Percentiles rank a stretch among this genome's conserved stretches.
Conservation (phyloP, 2,113 vertebrate genomes). For the Sapajus apella region DNA sequence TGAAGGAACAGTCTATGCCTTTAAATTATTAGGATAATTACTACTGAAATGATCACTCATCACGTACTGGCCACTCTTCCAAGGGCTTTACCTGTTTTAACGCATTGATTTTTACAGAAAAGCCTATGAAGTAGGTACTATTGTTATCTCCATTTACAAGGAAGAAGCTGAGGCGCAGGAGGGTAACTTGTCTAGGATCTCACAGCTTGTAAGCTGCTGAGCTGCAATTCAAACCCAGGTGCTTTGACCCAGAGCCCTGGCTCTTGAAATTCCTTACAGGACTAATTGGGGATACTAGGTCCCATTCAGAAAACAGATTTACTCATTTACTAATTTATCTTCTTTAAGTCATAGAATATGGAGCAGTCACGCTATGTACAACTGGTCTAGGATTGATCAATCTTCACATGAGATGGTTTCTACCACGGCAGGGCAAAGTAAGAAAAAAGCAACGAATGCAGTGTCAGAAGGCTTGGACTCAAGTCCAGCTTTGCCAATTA, state of each 20-base stretch:
- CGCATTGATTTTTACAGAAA: background rate
- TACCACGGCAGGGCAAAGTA: accelerated
- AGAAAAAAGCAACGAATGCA: background rate
- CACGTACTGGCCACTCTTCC: background rate
- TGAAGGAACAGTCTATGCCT: background rate
- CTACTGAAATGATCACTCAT: background rate
- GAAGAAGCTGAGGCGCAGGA: background rate
- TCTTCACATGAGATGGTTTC: background rate
- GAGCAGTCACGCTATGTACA: background rate
- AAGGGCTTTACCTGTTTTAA: background rate
- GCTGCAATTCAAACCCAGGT: background rate
- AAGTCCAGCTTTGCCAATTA: background rate
- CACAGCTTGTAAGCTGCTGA: background rate
- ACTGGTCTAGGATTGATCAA: background rate
- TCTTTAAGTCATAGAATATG: background rate
- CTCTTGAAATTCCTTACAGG: background rate
- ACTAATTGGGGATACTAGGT: background rate
- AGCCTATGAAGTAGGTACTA: background rate
- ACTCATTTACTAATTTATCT: background rate
- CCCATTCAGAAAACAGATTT: background rate
- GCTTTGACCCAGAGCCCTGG: background rate
- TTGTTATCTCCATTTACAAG: background rate
- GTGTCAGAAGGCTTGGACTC: constrained; percentile 3
- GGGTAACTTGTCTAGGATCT: background rate
- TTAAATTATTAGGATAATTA: background rate